phyloP scores from a whole-genome alignment of 2,797 vertebrate genomes.

The Crax fasciolata region DNA sequence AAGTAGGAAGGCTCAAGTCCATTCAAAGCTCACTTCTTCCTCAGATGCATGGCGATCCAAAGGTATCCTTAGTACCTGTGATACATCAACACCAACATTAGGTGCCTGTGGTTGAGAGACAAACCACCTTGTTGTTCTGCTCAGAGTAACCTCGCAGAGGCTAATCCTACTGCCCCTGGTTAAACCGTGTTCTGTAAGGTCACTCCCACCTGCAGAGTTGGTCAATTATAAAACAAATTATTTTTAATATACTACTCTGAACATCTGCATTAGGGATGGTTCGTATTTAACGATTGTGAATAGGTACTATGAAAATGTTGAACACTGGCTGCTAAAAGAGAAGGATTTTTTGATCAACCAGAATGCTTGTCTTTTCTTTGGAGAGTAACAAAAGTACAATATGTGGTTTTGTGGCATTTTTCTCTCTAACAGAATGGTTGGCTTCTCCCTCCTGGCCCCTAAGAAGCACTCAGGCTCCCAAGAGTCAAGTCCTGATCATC shows the following conservation, averaged over 20 bases:
- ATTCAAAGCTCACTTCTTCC: neutral
- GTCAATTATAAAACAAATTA: neutral
- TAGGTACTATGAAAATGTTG: neutral
- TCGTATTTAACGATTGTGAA: neutral
- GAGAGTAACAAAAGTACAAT: fast-evolving
- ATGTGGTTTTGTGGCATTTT: neutral
- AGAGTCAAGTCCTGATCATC: neutral
- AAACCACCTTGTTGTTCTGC: neutral
- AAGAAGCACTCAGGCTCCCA: neutral
- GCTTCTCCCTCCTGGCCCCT: neutral
- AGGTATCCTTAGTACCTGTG: neutral
- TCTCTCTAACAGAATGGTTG: neutral
- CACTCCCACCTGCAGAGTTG: neutral
- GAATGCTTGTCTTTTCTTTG: neutral
- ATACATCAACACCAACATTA: neutral
- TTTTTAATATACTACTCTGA: neutral
- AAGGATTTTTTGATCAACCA: neutral
- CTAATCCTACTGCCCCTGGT: fast-evolving
- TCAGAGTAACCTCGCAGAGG: neutral
- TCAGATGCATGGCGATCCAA: neutral
- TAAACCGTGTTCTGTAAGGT: neutral
- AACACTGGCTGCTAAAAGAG: neutral
- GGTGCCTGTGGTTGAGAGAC: neutral
- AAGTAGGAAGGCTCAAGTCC: neutral
- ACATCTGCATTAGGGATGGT: neutral